Base-by-base conservation (phyloP, 2,888 invertebrate genomes). In the Cryptophagus acutangulus region DNA sequence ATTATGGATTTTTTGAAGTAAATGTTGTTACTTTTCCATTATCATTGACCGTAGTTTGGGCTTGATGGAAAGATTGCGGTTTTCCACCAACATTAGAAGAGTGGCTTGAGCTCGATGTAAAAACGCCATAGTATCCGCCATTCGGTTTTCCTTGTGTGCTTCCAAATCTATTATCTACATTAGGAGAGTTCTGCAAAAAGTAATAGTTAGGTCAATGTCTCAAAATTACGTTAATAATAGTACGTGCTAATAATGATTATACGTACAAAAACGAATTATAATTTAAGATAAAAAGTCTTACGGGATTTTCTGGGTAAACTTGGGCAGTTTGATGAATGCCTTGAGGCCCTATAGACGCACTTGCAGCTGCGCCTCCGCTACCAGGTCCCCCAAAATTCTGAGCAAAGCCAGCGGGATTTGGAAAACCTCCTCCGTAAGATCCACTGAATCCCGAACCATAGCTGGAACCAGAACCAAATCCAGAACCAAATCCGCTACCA, bases 11-110 rank as follows among this genome's bases (percentile, higher is more conserved):
- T 36, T 66, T 62, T 3, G 79, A 76, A 24, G 72, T 72, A 58
- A 82, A 82, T 33, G 74, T 74, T 38, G 79, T 77, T 28, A 86
- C 59, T 60, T 79, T 81, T 46, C 87, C 87, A 58, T 87, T 85
- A 54, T 86, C 78, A 58, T 87, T 82, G 37, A 86, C 72, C 0
- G 77, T 71, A 5, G 86, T 83, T 29, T 78, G 71, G 0, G 85
- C 78, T 31, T 74, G 72, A 46, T 81, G 76, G 45, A 69, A 71
- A 35, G 61, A 71, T 9, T 63, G 57, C 36, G 72, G 70, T 50
- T 78, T 70, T 2, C 87, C 87, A 58, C 83, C 74, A 17, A 76
- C 57, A 51, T 79, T 74, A 0, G 71, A 59, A 1, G 78, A 78
- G 1, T 74, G 71, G 16, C 81, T 75, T 53, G 66, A 79, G 1